Percentiles rank a stretch among this genome's conserved stretches.
Evolutionary conservation across 2,113 vertebrate genomes (phyloP).

Genomic region (Equus quagga): DNA sequence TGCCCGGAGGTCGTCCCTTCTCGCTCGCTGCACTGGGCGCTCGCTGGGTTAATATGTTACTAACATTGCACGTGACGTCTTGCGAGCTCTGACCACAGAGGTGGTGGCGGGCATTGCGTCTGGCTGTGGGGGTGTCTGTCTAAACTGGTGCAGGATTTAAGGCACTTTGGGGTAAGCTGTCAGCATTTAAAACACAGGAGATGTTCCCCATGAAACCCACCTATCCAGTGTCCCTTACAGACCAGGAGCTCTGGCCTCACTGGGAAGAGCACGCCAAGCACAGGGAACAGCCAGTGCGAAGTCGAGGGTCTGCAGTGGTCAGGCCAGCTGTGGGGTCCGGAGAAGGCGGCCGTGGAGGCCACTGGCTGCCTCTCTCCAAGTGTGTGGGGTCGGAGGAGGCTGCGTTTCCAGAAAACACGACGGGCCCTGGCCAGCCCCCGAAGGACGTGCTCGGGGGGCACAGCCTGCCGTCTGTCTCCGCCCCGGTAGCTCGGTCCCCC

Average conservation of each 20-base stretch:
- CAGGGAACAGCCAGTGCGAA: not conserved
- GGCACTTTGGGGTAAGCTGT: not conserved
- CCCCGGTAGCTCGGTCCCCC: not conserved
- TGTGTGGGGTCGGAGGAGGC: not conserved
- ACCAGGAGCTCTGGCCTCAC: not conserved
- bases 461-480: not conserved
- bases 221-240: not conserved
- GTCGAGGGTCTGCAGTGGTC: not conserved
- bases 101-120: not conserved
- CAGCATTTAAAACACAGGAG: not conserved
- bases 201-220: not conserved
- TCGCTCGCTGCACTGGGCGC: not conserved
- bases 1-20: constrained; percentile 5
- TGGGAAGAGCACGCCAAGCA: not conserved
- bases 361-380: not conserved
- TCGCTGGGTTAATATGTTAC: not conserved
- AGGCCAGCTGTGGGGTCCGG: not conserved
- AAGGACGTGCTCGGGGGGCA: not conserved
- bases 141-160: not conserved
- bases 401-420: not conserved
- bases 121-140: not conserved
- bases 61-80: not conserved
- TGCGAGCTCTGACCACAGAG: not conserved
- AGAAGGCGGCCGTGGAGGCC: not conserved
- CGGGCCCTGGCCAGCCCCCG: not conserved